Conservation (phyloP, 2,888 invertebrate species). For the Campaea margaritaria region DNA sequence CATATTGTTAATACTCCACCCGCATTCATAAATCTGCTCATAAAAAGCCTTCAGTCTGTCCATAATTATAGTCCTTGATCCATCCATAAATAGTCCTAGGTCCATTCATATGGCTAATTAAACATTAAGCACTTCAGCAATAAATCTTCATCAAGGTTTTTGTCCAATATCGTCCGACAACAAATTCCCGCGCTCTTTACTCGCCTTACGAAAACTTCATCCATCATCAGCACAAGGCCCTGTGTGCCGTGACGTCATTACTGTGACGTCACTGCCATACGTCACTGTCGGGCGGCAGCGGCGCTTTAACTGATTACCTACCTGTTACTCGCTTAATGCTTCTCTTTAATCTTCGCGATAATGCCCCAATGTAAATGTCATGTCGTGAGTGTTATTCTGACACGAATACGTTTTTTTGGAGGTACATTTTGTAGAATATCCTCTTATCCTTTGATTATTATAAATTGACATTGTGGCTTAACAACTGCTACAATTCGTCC, state of each 20-base stretch:
- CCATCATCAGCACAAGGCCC: conserved; percentile 36
- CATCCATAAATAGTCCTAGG: neutral
- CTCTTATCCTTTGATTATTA: too few species aligned
- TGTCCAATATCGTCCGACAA: conserved; percentile 24
- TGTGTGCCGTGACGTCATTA: conserved; percentile 35
- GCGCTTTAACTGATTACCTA: conserved; percentile 40
- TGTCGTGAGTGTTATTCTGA: neutral
- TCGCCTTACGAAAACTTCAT: conserved; percentile 38
- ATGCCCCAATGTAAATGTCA: conserved; percentile 11
- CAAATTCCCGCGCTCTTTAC: conserved; percentile 34
- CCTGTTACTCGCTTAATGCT: conserved; percentile 37
- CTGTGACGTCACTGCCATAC: conserved; percentile 42
- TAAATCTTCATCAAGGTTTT: conserved; percentile 23
- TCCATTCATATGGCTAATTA: neutral
- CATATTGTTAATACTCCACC: too few species aligned
- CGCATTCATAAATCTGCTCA: too few species aligned
- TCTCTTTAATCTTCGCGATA: conserved; percentile 22
- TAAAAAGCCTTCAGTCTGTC: too few species aligned
- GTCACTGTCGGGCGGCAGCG: conserved; percentile 31
- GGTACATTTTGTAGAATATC: too few species aligned
- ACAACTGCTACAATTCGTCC: too few species aligned
- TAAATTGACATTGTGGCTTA: too few species aligned
- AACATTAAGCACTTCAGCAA: conserved; percentile 3
- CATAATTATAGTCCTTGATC: neutral
- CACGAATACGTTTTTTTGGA: too few species aligned